A percentile compares a stretch with the other conserved stretches of the same genome.
phyloP scores from a whole-genome alignment of 2,797 vertebrate species.

The Sarcoramphus papa region DNA sequence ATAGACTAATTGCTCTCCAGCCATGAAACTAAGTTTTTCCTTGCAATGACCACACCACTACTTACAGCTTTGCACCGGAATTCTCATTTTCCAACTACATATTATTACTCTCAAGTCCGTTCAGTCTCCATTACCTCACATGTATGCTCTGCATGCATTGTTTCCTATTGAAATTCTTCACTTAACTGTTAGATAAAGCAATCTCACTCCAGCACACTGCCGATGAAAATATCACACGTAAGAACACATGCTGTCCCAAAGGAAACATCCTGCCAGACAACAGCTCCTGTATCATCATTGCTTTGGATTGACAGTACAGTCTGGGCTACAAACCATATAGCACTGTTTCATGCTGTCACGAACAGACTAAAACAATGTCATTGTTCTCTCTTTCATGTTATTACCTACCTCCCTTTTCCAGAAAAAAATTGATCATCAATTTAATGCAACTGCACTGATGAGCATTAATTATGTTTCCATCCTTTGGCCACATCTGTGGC shows the following conservation, averaged over 20 bases:
- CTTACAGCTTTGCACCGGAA: not conserved
- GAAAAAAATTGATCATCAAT: fast-evolving
- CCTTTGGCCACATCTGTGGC: not conserved
- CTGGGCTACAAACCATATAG: not conserved
- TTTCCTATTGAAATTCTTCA: not conserved
- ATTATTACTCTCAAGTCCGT: not conserved
- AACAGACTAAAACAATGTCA: not conserved
- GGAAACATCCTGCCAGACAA: not conserved
- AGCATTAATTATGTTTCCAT: not conserved
- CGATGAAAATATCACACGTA: fast-evolving
- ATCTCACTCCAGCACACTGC: not conserved
- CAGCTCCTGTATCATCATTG: not conserved
- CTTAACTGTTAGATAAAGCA: not conserved
- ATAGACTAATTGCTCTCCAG: not conserved
- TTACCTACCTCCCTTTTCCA: not conserved
- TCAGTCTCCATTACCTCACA: not conserved
- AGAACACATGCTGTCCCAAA: not conserved
- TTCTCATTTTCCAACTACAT: not conserved
- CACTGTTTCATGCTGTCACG: not conserved
- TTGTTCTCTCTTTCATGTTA: not conserved
- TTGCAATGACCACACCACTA: not conserved
- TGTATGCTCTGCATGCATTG: fast-evolving
- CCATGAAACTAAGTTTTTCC: not conserved
- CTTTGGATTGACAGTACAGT: not conserved
- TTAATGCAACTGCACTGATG: not conserved